These are phyloP conservation scores for Sorex araneus DNA, from an alignment of 2,113 vertebrate species.

Conservation along the genomic window DNA sequence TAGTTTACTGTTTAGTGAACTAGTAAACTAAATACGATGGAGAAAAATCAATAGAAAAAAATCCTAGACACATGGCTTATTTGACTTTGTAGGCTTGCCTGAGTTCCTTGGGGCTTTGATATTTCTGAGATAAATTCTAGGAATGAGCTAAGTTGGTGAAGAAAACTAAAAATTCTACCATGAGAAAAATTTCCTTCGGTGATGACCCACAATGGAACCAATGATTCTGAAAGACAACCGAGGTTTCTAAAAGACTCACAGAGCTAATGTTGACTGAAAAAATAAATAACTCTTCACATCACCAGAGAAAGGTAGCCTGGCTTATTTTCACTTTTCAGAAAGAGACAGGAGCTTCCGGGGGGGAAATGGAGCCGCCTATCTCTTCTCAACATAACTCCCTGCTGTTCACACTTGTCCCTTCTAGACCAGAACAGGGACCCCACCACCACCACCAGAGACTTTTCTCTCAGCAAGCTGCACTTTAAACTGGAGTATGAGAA, in stretches of 20 bases:
- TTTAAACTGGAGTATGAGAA: neutral
- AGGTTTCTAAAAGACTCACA: neutral
- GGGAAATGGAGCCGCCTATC: neutral
- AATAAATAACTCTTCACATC: neutral
- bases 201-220: neutral
- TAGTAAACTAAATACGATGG: no score
- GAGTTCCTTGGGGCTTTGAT: neutral
- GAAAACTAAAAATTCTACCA: neutral
- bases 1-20: no score
- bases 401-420: neutral
- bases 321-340: neutral
- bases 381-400: neutral
- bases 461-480: neutral
- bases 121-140: neutral
- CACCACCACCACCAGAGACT: neutral
- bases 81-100: neutral
- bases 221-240: neutral
- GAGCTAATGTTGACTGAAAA: neutral
- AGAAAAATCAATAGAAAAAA: neutral
- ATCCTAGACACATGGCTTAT: no score
- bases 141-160: slow-evolving; percentile 7
- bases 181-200: neutral
- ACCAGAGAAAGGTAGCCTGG: neutral
- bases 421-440: neutral
- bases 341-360: neutral